Base-by-base conservation (phyloP, 1,140 invertebrate genomes). In the Callitettix versicolor region DNA sequence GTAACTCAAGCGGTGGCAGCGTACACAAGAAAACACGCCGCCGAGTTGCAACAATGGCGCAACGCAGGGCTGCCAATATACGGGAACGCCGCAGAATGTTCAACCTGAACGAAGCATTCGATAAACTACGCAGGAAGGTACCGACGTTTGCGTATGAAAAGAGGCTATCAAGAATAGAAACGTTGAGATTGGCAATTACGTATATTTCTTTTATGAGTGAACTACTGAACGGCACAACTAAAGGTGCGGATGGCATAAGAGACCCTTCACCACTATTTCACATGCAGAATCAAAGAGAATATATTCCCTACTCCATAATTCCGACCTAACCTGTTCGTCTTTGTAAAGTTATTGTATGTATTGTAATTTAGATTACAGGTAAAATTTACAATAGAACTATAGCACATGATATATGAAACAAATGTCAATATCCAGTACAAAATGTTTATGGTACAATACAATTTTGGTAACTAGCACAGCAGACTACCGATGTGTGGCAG, bases 81-180 rank as follows among this genome's bases (percentile, higher is more conserved):
- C 80, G 95, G 0, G 95, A 98, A 69, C 72, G 95, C 52, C 78
- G 93, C 43, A 76, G 95, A 60, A 98, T 98, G 94, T 93, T 95
- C 67, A 97, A 96, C 71, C 77, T 98, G 7, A 98, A 98, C 68
- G 92, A 95, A 67, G 95, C 95, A 2, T 99, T 98, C 66, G 93
- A 98, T 65, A 91, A 91, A 67, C 70, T 95, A 22, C 74, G 91
- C 11, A 76, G 90, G 62, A 94, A 95, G 75, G 95, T 98, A 11
- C 96, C 96, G 20, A 99, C 96, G 1, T 99, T 99, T 69, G 95
- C 96, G 0, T 99, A 98, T 65, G 96, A 99, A 69, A 98, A 98
- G 68, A 79, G 96, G 0, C 77, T 99, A 0, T 98, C 95, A 0
- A 88, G 96, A 64, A 98, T 99, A 63, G 96, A 99, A 74, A 98